Conservation (phyloP, 2,888 invertebrate species). For the Exocentrus adspersus region DNA sequence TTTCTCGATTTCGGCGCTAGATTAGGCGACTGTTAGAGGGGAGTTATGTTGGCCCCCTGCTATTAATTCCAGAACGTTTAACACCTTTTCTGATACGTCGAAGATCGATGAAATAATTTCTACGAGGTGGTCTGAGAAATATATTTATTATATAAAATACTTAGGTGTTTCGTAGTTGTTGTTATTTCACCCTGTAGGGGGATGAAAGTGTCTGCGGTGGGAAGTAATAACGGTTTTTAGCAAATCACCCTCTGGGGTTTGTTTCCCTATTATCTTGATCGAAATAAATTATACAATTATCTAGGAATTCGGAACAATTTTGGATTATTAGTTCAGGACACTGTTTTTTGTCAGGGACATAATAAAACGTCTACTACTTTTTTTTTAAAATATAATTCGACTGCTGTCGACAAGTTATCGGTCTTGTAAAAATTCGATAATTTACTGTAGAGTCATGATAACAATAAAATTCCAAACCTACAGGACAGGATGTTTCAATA, state of each 20-base stretch:
- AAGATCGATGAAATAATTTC: slow-evolving; percentile 36
- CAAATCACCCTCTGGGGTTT: slow-evolving; percentile 16
- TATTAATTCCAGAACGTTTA: slow-evolving; percentile 40
- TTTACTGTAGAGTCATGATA: too few relatives aligned
- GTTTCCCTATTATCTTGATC: slow-evolving; percentile 36
- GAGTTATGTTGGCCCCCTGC: slow-evolving; percentile 34
- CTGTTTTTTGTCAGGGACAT: neutral
- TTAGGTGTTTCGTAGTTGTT: neutral
- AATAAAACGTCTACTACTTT: too few relatives aligned
- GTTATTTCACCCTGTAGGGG: neutral
- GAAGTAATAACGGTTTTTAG: too few relatives aligned
- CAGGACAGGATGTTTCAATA: too few relatives aligned
- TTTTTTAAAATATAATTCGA: too few relatives aligned
- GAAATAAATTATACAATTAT: slow-evolving; percentile 35
- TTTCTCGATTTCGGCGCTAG: slow-evolving; percentile 29
- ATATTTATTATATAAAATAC: neutral
- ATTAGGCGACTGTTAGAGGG: slow-evolving; percentile 24
- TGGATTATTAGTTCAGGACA: neutral
- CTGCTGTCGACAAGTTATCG: too few relatives aligned
- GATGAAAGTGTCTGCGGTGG: slow-evolving; percentile 40
- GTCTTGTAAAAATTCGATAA: too few relatives aligned
- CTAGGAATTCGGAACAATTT: neutral
- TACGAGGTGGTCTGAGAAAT: neutral
- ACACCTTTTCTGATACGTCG: slow-evolving; percentile 45
- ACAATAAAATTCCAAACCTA: too few relatives aligned